phyloP scores from a whole-genome alignment of 2,888 invertebrate genomes.

The Chrysolina haemoptera region DNA sequence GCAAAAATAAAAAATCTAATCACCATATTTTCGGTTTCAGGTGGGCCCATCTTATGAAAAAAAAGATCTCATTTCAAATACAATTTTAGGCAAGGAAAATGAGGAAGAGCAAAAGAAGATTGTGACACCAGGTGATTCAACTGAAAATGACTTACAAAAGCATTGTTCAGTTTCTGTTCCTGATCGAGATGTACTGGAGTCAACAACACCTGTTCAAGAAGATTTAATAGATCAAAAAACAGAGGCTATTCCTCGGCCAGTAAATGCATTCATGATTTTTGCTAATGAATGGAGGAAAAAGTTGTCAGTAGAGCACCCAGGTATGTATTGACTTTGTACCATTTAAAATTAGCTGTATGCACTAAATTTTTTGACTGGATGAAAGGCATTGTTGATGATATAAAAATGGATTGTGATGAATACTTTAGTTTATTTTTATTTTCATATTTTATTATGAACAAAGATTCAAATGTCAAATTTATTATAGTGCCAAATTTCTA shows the following conservation, averaged over 20 bases:
- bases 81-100: not conserved
- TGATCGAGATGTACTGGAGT: not conserved
- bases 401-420: no score
- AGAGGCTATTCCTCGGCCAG: conserved; percentile 64
- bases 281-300: conserved; percentile 71
- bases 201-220: not conserved
- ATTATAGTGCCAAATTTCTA: no score
- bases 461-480: no score
- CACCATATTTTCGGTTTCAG: not conserved
- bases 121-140: not conserved
- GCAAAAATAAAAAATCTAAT: not conserved
- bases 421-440: no score
- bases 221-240: not conserved
- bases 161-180: not conserved
- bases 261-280: conserved; percentile 73
- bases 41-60: not conserved
- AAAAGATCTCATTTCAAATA: not conserved
- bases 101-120: not conserved
- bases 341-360: not conserved
- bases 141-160: not conserved
- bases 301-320: conserved; percentile 68
- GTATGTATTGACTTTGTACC: conserved; percentile 55
- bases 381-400: no score
- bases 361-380: no score
- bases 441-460: no score